Percentiles rank a stretch among this genome's conserved stretches.
phyloP scores from a whole-genome alignment of 2,888 invertebrate genomes.

The Linnaemya tessellans region DNA sequence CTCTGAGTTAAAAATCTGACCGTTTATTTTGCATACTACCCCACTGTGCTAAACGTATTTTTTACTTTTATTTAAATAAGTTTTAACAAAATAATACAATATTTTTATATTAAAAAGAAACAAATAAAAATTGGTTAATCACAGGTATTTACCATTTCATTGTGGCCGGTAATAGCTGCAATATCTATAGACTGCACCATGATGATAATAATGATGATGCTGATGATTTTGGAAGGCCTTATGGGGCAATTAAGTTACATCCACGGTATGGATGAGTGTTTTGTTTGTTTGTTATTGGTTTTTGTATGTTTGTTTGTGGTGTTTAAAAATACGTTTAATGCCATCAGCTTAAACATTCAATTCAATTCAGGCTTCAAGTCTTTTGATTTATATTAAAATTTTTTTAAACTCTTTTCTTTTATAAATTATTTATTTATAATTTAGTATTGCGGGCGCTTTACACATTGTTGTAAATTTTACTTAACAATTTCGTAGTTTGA shows the following conservation, averaged over 20 bases:
- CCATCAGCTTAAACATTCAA: neutral
- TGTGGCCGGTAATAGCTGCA: slow-evolving; percentile 80
- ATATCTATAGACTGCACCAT: slow-evolving; percentile 83
- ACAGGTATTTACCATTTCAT: slow-evolving; percentile 78
- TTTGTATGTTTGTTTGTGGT: neutral
- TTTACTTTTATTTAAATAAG: too few species aligned
- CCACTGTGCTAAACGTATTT: too few species aligned
- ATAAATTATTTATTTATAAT: neutral
- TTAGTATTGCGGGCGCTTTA: neutral
- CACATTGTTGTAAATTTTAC: slow-evolving; percentile 1
- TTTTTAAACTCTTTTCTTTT: neutral
- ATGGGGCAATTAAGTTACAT: too few species aligned
- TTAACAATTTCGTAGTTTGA: slow-evolving; percentile 6
- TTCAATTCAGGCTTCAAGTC: neutral
- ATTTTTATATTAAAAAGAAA: neutral
- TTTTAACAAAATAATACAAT: too few species aligned
- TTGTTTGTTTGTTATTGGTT: neutral
- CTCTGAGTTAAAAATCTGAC: too few species aligned
- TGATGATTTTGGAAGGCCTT: neutral
- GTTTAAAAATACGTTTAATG: neutral
- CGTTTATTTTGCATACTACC: too few species aligned
- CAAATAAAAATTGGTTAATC: neutral
- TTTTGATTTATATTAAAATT: neutral
- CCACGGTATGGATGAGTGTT: too few species aligned
- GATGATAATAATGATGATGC: slow-evolving; percentile 58